Conservation (phyloP, 2,888 invertebrate species). For the Steinernema carpocapsae region DNA sequence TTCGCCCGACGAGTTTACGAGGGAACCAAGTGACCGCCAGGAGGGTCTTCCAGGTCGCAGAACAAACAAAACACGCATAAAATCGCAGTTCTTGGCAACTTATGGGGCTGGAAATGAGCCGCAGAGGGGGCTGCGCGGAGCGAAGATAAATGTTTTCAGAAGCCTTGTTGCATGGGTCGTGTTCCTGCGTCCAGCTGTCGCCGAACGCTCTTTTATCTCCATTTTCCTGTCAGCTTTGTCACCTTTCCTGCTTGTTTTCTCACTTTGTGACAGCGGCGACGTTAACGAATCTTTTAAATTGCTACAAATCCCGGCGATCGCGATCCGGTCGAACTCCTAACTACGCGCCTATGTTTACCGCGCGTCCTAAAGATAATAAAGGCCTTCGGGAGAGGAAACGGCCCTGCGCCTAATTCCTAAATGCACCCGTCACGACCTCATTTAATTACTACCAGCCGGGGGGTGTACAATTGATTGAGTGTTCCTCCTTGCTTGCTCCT, state of each 20-base stretch:
- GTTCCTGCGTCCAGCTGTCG: slow-evolving; percentile 9
- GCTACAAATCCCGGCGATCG: not conserved
- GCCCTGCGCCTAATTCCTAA: slow-evolving; percentile 27
- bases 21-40: not conserved
- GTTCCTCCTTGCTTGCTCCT: slow-evolving; percentile 13
- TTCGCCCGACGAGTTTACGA: too few species aligned
- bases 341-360: slow-evolving; percentile 3
- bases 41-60: not conserved
- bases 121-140: slow-evolving; percentile 10
- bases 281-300: not conserved
- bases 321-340: not conserved
- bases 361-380: slow-evolving; percentile 26
- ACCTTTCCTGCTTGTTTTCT: slow-evolving; percentile 8
- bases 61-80: slow-evolving; percentile 5
- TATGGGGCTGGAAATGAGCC: slow-evolving; percentile 4
- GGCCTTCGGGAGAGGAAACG: slow-evolving; percentile 15
- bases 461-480: slow-evolving; percentile 31
- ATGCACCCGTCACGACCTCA: slow-evolving; percentile 35
- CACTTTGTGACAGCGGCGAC: not conserved
- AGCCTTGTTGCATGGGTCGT: slow-evolving; percentile 5
- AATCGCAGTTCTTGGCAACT: not conserved
- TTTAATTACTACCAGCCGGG: slow-evolving; percentile 30
- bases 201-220: not conserved
- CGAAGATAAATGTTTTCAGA: slow-evolving; percentile 20
- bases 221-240: not conserved